These are phyloP conservation scores for Synanthedon andrenaeformis DNA, from an alignment of 2,888 invertebrate genomes.

Conservation along the genomic window DNA sequence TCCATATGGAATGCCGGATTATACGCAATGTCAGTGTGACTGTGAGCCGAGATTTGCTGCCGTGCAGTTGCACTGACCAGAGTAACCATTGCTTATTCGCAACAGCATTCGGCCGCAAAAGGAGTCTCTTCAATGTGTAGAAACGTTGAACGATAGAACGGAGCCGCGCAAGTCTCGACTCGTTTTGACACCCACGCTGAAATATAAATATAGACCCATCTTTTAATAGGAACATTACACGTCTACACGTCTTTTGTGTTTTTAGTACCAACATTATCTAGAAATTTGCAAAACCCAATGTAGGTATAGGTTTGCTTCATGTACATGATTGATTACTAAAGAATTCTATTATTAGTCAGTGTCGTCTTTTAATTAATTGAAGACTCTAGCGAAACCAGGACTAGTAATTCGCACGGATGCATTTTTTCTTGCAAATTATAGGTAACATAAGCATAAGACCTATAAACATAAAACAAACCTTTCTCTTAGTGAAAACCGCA, in stretches of 20 bases:
- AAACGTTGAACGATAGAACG: slow-evolving; percentile 19
- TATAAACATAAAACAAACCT: no score
- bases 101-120: slow-evolving; percentile 18
- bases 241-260: neutral
- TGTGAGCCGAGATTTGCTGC: slow-evolving; percentile 41
- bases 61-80: slow-evolving; percentile 20
- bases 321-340: no score
- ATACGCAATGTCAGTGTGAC: slow-evolving; percentile 67
- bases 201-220: neutral
- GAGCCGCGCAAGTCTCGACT: slow-evolving; percentile 30
- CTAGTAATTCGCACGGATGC: no score
- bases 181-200: neutral
- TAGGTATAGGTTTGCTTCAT: no score
- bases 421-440: no score
- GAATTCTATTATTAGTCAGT: no score
- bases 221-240: neutral
- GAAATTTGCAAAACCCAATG: no score
- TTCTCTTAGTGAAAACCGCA: no score
- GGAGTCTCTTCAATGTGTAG: slow-evolving; percentile 12
- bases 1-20: slow-evolving; percentile 66
- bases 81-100: slow-evolving; percentile 26
- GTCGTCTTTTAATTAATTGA: no score
- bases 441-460: no score
- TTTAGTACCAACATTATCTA: neutral
- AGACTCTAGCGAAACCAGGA: no score